Conservation (phyloP, 2,888 invertebrate genomes). For the Megastigmus dorsalis region DNA sequence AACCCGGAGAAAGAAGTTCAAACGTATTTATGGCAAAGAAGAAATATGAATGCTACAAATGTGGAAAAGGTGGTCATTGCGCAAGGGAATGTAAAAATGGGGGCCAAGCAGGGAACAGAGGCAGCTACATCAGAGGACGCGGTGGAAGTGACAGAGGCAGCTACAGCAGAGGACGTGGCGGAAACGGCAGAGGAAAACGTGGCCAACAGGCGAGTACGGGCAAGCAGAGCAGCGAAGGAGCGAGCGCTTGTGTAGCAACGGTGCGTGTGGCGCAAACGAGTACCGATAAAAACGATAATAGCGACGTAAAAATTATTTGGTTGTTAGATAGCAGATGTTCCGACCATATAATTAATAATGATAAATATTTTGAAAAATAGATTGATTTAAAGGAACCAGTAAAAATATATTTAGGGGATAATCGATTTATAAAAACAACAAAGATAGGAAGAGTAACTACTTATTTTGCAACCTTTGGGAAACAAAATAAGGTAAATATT, state of each 20-base stretch:
- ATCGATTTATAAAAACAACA: neutral
- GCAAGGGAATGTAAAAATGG: slow-evolving; percentile 9
- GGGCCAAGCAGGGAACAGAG: slow-evolving; percentile 13
- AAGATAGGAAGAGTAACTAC: neutral
- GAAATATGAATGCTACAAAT: neutral
- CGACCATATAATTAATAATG: slow-evolving; percentile 17
- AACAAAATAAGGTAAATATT: neutral
- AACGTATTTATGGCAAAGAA: slow-evolving; percentile 15
- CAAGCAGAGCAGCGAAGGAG: too few relatives aligned
- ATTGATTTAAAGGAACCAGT: slow-evolving; percentile 15
- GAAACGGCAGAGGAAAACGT: neutral
- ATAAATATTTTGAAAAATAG: neutral
- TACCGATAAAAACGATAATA: neutral
- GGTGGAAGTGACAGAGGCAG: neutral
- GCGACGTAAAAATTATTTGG: too few relatives aligned
- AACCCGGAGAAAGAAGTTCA: neutral
- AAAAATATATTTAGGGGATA: too few relatives aligned
- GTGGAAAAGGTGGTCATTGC: slow-evolving; percentile 35
- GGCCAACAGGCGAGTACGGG: too few relatives aligned
- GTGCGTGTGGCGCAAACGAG: neutral
- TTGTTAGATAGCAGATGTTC: too few relatives aligned
- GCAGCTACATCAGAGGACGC: slow-evolving; percentile 2
- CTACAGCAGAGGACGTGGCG: neutral
- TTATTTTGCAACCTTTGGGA: neutral
- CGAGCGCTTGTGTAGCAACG: neutral